A percentile compares a stretch with the other conserved stretches of the same genome.
Evolutionary conservation across 2,888 invertebrate species (phyloP).

Genomic region (Parapristionchus giblindavisi): DNA sequence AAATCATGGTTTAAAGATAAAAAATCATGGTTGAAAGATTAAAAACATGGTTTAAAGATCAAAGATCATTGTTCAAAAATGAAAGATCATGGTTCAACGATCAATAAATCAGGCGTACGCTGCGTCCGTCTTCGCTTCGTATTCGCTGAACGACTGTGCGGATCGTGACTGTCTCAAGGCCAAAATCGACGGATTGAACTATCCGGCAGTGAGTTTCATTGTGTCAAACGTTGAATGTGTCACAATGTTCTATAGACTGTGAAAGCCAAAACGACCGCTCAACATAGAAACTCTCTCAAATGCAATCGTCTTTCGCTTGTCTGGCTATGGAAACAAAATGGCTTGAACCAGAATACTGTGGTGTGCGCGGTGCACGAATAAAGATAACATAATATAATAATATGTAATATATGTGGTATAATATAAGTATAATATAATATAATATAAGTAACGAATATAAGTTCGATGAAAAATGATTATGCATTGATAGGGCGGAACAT

Average conservation of each 20-base stretch:
- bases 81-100: neutral
- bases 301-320: too few species aligned
- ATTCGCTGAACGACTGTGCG: neutral
- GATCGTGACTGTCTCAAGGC: conserved; percentile 7
- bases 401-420: too few species aligned
- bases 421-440: neutral
- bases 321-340: too few species aligned
- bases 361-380: too few species aligned
- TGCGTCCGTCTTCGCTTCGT: conserved; percentile 14
- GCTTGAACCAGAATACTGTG: too few species aligned
- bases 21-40: conserved; percentile 11
- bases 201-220: conserved; percentile 7
- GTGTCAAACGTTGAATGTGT: too few species aligned
- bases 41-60: neutral
- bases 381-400: too few species aligned
- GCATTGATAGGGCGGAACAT: neutral
- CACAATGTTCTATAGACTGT: too few species aligned
- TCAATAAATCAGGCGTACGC: conserved; percentile 21
- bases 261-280: too few species aligned
- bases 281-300: too few species aligned
- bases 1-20: neutral
- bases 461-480: too few species aligned
- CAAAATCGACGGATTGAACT: conserved; percentile 16
- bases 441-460: too few species aligned
- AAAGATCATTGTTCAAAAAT: neutral